Conservation (phyloP, 2,113 vertebrate species). For the Daboia siamensis region DNA sequence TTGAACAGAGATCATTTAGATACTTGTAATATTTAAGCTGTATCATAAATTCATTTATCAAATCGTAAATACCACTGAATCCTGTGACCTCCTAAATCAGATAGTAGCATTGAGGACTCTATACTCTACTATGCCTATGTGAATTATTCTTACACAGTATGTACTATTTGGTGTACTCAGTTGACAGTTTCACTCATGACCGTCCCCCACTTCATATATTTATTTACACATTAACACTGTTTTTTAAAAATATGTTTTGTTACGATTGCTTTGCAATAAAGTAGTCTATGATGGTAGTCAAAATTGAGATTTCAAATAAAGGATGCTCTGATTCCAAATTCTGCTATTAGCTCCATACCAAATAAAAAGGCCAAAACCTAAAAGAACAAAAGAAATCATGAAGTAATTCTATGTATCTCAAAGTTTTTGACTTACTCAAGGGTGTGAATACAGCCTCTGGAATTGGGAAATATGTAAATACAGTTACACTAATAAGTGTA, state of each 20-base stretch:
- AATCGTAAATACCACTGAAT: neutral
- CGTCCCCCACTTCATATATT: neutral
- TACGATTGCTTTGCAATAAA: neutral
- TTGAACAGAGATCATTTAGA: neutral
- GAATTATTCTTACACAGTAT: neutral
- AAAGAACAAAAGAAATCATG: neutral
- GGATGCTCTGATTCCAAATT: neutral
- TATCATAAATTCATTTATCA: neutral
- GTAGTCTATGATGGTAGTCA: neutral
- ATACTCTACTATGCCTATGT: neutral
- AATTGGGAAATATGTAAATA: neutral
- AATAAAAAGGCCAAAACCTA: neutral
- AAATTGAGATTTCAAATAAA: neutral
- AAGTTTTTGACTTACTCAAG: neutral
- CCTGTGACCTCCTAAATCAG: neutral
- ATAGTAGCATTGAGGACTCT: neutral
- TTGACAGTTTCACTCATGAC: neutral
- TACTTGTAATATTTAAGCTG: neutral
- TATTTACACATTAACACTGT: neutral
- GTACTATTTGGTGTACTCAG: neutral
- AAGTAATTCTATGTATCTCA: neutral
- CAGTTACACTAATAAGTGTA: neutral
- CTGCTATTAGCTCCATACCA: neutral
- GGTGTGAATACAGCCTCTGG: neutral
- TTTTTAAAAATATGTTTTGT: neutral